Percentiles rank a stretch among this genome's conserved stretches.
Conservation (phyloP, 2,888 invertebrate genomes). For the Entomobrya multifasciata region DNA sequence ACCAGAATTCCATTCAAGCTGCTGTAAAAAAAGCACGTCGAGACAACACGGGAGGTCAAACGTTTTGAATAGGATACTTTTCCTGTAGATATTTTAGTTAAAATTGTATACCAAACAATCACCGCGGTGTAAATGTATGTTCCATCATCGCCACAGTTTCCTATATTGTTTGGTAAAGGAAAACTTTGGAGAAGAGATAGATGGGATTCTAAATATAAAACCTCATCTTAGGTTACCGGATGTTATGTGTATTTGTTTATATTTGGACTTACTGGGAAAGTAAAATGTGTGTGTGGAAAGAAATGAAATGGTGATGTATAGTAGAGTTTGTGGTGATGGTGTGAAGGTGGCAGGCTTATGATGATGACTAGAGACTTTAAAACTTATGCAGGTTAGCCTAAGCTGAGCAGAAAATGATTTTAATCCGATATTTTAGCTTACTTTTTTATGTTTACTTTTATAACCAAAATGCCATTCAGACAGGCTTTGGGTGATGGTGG, state of each 20-base stretch:
- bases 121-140: background rate
- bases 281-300: background rate
- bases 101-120: constrained; percentile 1
- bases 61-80: constrained; percentile 37
- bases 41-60: constrained; percentile 28
- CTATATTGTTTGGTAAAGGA: constrained; percentile 19
- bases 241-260: constrained; percentile 55
- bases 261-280: constrained; percentile 59
- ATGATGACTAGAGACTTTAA: background rate
- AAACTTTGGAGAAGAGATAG: too few relatives aligned
- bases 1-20: constrained; percentile 39
- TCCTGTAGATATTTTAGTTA: constrained; percentile 20
- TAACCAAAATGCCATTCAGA: background rate
- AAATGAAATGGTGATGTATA: too few relatives aligned
- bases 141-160: background rate
- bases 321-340: too few relatives aligned
- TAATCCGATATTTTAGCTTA: constrained; percentile 28
- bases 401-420: constrained; percentile 28
- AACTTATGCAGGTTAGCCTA: background rate
- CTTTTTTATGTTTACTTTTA: constrained; percentile 48
- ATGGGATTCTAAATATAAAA: too few relatives aligned
- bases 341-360: background rate
- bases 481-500: background rate
- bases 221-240: too few relatives aligned
- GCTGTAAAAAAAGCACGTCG: constrained; percentile 41